Base-by-base conservation (phyloP, 1,140 invertebrate genomes). In the Drosophila kurseongensis region DNA sequence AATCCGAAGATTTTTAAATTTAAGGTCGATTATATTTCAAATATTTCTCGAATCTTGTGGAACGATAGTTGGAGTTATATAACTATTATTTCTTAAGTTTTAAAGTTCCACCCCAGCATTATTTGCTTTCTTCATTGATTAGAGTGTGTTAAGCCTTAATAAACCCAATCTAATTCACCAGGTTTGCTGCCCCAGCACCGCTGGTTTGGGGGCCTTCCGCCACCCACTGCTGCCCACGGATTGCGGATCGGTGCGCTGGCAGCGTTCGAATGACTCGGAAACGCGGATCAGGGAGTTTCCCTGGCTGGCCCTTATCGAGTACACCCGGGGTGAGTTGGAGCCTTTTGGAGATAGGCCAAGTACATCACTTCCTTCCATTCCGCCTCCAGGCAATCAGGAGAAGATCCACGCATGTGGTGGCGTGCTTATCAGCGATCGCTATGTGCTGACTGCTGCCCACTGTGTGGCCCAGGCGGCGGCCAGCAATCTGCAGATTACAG, bases 201-300 rank as follows among this genome's bases (percentile, higher is more conserved):
- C 52, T 2, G 63, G 75, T 0, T 47, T 86, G 40, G 72, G 58
- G 0, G 71, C 76, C 4, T 41, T 76, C 0, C 55, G 12, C 5
- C 75, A 83, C 66, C 76, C 75, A 2, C 52, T 83, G 8, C 54
- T 88, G 48, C 83, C 83, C n/a, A 10, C 1, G 13, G 44, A 75
- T 14, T 88, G 84, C 13, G 93, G 93, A 9, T 72, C 62, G 4
- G 92, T 91, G 9, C 92, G 93, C 65, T 94, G 93, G 56, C 94
- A 95, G 14, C 93, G 65, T 5, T 47, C 41, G 2, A 94, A 95
- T 40, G 95, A 95, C 5, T 92, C 94, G 54, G 85, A 92, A 3
- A 94, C 95, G 0, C 93, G 93, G 0, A 92, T 96, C 6, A 94
- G 94, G 56, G 95, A 96, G 80, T 96, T 94, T 79, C 95, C 95